Evolutionary conservation across 2,888 invertebrate genomes (phyloP).

Genomic region (Kuschelorhynchus macadamiae): DNA sequence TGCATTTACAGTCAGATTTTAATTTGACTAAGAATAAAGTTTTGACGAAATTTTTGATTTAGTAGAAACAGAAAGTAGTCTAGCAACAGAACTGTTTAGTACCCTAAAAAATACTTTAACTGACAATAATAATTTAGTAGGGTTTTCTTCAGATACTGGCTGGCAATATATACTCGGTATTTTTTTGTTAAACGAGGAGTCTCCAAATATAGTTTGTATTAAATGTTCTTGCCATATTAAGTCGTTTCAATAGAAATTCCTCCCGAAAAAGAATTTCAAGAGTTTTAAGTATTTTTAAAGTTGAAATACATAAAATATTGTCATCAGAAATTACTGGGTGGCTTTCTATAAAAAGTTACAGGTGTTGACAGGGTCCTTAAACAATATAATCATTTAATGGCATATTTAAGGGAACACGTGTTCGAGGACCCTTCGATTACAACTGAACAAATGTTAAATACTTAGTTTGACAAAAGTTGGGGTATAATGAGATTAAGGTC

Average conservation of each 20-base stretch:
- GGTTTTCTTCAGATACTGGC: slow-evolving; percentile 60
- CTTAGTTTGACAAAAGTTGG: no score
- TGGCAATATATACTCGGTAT: slow-evolving; percentile 49
- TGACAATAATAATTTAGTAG: slow-evolving; percentile 54
- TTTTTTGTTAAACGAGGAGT: slow-evolving; percentile 38
- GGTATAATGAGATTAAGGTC: no score
- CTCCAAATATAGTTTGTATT: slow-evolving; percentile 55
- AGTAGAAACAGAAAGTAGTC: no score
- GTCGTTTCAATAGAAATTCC: slow-evolving; percentile 55
- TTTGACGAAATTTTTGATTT: not conserved
- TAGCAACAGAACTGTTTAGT: no score
- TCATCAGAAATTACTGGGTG: slow-evolving; percentile 56
- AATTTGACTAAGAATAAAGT: not conserved
- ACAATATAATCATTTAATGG: slow-evolving; percentile 58
- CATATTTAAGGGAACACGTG: slow-evolving; percentile 55
- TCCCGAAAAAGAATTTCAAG: slow-evolving; percentile 53
- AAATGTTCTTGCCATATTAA: slow-evolving; percentile 62
- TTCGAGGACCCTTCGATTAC: slow-evolving; percentile 56
- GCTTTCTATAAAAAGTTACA: slow-evolving; percentile 61
- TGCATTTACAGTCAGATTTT: not conserved
- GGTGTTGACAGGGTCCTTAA: slow-evolving; percentile 61
- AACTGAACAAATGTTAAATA: slow-evolving; percentile 49
- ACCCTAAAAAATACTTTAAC: no score
- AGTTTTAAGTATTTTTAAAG: slow-evolving; percentile 60
- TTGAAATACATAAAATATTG: slow-evolving; percentile 60